These are phyloP conservation scores for Solenopsis invicta DNA, from an alignment of 1,140 invertebrate species.

Conservation along the genomic window DNA sequence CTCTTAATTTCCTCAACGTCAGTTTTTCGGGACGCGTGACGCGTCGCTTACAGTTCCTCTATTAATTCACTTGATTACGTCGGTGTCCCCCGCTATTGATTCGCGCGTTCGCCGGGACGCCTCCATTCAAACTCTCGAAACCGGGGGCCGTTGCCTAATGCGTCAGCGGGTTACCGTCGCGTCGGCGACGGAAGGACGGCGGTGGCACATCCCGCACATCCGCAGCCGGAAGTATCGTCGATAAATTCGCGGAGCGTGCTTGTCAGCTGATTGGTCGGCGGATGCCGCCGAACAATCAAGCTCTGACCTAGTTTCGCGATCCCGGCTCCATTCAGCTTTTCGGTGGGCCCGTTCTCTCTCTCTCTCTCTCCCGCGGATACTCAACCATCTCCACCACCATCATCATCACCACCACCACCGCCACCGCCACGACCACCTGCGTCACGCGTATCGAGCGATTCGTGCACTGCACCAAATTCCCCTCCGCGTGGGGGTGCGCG, in stretches of 20 bases:
- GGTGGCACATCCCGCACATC: not conserved
- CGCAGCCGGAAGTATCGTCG: constrained; percentile 29
- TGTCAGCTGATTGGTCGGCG: constrained; percentile 67
- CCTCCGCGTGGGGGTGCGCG: not conserved
- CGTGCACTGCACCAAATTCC: constrained; percentile 69
- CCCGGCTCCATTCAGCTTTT: constrained; percentile 82
- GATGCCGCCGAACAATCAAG: constrained; percentile 63
- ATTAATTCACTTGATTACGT: not conserved
- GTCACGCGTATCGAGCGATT: constrained; percentile 81
- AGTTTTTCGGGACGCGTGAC: not conserved
- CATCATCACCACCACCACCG: constrained; percentile 54
- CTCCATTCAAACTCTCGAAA: constrained; percentile 11
- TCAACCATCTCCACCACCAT: constrained; percentile 52
- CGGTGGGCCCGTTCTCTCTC: constrained; percentile 56
- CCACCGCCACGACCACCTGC: constrained; percentile 68
- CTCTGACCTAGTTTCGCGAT: constrained; percentile 78
- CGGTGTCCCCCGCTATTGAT: not conserved
- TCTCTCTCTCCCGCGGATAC: constrained; percentile 53
- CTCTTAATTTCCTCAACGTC: not conserved
- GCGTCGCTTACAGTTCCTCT: not conserved
- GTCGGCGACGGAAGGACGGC: not conserved
- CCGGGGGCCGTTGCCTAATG: not conserved
- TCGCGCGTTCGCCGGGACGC: not conserved
- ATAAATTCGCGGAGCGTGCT: constrained; percentile 26
- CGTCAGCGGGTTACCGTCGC: not conserved